These are phyloP conservation scores for Acestrorhynchus altus DNA, from an alignment of 2,797 vertebrate species.

Conservation along the genomic window DNA sequence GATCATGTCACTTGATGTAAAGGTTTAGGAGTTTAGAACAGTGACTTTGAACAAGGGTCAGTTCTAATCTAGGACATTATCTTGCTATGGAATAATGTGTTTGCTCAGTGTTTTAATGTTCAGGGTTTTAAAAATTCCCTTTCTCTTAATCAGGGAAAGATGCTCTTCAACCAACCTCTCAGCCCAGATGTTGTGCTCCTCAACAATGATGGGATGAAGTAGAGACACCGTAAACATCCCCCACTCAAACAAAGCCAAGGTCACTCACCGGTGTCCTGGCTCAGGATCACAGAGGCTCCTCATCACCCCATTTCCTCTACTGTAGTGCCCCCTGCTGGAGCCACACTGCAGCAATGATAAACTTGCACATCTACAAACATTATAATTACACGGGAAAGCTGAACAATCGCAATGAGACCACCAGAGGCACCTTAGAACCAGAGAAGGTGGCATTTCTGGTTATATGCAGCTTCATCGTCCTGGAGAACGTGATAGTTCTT, in stretches of 20 bases:
- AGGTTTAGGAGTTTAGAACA: no score
- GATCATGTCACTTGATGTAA: no score
- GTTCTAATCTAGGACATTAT: no score
- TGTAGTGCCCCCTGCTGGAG: constrained; percentile 65
- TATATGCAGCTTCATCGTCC: constrained; percentile 88
- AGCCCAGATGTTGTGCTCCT: background rate
- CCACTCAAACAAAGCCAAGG: background rate
- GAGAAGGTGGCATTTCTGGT: constrained; percentile 82
- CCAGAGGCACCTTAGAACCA: constrained; percentile 57
- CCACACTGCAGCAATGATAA: constrained; percentile 55
- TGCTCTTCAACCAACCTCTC: background rate
- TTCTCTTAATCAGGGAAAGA: background rate
- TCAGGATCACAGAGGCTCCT: constrained; percentile 44
- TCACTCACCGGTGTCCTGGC: constrained; percentile 18
- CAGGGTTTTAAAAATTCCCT: background rate
- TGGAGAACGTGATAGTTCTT: constrained; percentile 94
- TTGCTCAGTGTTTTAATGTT: background rate
- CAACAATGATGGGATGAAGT: constrained; percentile 8
- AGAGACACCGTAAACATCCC: background rate
- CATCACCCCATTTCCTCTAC: constrained; percentile 36
- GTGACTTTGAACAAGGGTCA: no score
- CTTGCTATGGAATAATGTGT: no score
- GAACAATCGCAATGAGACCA: constrained; percentile 68
- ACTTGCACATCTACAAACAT: constrained; percentile 74
- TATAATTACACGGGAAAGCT: constrained; percentile 93